Evolutionary conservation across 92 coral and sea anemone genomes (phyloP).

Genomic region (Montipora capitata): DNA sequence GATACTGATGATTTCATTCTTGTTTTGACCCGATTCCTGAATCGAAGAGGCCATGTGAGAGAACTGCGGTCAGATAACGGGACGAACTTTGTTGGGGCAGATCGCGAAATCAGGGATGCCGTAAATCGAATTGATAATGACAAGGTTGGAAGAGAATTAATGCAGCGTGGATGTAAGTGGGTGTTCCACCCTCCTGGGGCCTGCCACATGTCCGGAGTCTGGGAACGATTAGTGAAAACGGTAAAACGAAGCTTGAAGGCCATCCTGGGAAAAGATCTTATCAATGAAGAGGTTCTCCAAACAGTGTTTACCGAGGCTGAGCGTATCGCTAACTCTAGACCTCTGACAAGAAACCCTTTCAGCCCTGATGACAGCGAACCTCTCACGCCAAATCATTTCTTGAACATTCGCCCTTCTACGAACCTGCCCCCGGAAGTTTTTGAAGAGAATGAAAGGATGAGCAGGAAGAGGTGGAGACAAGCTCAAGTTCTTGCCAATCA

Average conservation of each 20-base stretch:
- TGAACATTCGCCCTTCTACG: slow-evolving; percentile 30
- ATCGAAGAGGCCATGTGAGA: slow-evolving; percentile 57
- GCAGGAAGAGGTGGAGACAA: slow-evolving; percentile 71
- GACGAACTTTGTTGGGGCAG: slow-evolving; percentile 38
- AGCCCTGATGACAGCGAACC: too few species aligned
- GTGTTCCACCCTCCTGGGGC: slow-evolving; percentile 77
- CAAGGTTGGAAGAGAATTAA: slow-evolving; percentile 28
- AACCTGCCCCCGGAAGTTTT: slow-evolving; percentile 61
- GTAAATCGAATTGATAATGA: slow-evolving; percentile 25
- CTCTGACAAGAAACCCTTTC: too few species aligned
- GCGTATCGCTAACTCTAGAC: too few species aligned
- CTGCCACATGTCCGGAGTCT: slow-evolving; percentile 59
- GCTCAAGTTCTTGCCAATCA: slow-evolving; percentile 54
- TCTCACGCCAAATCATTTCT: slow-evolving; percentile 62
- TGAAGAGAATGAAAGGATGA: slow-evolving; percentile 52
- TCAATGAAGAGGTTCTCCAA: too few species aligned
- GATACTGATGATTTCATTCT: slow-evolving; percentile 51
- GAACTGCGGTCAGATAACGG: slow-evolving; percentile 56
- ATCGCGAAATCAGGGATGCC: slow-evolving; percentile 28
- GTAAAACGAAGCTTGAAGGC: not conserved
- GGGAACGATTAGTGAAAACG: not conserved
- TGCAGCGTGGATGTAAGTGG: slow-evolving; percentile 50
- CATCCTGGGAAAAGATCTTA: too few species aligned
- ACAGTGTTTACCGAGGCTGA: too few species aligned
- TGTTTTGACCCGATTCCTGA: slow-evolving; percentile 47